Base-by-base conservation (phyloP, 2,797 vertebrate genomes). In the Sebastes iracundus region DNA sequence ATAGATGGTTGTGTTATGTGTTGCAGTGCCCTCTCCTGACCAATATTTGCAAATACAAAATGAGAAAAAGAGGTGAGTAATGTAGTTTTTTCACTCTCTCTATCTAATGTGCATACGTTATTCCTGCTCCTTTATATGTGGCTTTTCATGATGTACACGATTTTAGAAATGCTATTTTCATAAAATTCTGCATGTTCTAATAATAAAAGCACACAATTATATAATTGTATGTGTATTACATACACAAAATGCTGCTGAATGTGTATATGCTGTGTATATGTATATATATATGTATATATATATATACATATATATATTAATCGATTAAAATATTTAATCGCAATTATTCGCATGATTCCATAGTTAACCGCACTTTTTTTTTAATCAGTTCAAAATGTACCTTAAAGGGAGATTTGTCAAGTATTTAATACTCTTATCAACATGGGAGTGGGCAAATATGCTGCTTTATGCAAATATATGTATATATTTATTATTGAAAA, bases 1-100 rank as follows among this genome's bases (percentile, higher is more conserved):
- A 20, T 1, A 18, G 10, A 13, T 7, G 2, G 8, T 32, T 22
- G 49, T 78, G 18, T 27, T 11, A 13, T 62, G 72, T 81, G 27
- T 61, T 70, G 55, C 25, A 69, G 78, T 27, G 85, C 87, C 90
- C 84, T 80, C 93, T 92, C 1, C 79, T 92, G 91, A 20, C 27
- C 32, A 49, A 2, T 20, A 30, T 14, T 5, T 55, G 77, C 5
- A 84, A 88, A 23, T 60, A 76, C 79, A 79, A 68, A 60, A 49
- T 5, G 4, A 72, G 4, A 27, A n/a, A n/a, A 22, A 30, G 7
- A 12, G 1, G 8, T 22, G 14, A 62, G 30, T 1, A 20, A 25
- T 1, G 3, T n/a, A 2, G 5, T 16, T 35, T 25, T 22, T 12
- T 32, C 4, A 32, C 2, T 20, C 9, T 11, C 6, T 30, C 5